These are phyloP conservation scores for Tethea ocularis DNA, from an alignment of 2,888 invertebrate genomes.

Conservation along the genomic window DNA sequence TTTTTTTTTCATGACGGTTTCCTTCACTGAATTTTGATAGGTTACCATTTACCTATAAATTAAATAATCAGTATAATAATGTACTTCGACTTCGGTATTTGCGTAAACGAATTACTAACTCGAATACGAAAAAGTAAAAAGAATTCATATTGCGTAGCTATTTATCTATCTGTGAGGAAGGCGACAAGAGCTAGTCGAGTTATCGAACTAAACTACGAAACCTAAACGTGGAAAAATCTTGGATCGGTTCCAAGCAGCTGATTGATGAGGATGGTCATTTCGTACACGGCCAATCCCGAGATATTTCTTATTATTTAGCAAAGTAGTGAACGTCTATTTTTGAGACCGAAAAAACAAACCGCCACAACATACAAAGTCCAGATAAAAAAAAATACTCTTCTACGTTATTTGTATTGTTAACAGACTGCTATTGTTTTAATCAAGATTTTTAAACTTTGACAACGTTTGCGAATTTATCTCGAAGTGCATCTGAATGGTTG, in stretches of 20 bases:
- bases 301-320: slow-evolving; percentile 83
- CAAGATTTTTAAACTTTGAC: neutral
- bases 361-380: slow-evolving; percentile 60
- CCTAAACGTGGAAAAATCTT: slow-evolving; percentile 83
- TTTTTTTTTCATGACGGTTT: too few relatives aligned
- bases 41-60: too few relatives aligned
- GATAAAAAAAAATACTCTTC: slow-evolving; percentile 49
- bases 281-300: slow-evolving; percentile 82
- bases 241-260: slow-evolving; percentile 81
- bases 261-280: slow-evolving; percentile 85
- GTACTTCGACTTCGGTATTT: too few relatives aligned
- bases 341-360: slow-evolving; percentile 79
- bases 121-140: neutral
- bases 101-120: too few relatives aligned
- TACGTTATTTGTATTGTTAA: slow-evolving; percentile 26
- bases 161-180: slow-evolving; percentile 26
- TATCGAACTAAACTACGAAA: slow-evolving; percentile 79
- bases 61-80: too few relatives aligned
- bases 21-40: too few relatives aligned
- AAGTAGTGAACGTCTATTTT: slow-evolving; percentile 81
- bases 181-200: slow-evolving; percentile 69
- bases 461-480: neutral
- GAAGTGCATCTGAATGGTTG: neutral
- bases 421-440: slow-evolving; percentile 5
- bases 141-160: slow-evolving; percentile 35